Evolutionary conservation across 2,797 vertebrate genomes (phyloP).

Genomic region (Steatocranus sp.): DNA sequence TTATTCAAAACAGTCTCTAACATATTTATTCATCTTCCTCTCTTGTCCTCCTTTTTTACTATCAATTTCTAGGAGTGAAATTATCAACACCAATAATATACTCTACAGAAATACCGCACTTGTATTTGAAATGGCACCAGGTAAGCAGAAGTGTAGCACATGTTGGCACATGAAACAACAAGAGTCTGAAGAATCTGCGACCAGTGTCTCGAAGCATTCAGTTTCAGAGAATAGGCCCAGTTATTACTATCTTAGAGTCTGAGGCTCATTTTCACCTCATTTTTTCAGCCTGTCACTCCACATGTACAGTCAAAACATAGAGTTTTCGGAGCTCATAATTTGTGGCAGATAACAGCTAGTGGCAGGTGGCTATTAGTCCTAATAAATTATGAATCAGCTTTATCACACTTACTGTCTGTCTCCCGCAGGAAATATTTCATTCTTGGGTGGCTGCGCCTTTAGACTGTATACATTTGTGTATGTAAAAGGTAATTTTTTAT

Average conservation of each 20-base stretch:
- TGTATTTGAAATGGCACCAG: neutral
- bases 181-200: neutral
- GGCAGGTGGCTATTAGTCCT: conserved; percentile 69
- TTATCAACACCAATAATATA: neutral
- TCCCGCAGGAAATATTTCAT: conserved; percentile 51
- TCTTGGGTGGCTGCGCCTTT: conserved; percentile 26
- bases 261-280: conserved; percentile 37
- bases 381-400: conserved; percentile 70
- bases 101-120: neutral
- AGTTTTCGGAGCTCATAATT: conserved; percentile 44
- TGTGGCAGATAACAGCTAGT: conserved; percentile 55
- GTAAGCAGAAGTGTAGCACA: neutral
- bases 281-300: conserved; percentile 32
- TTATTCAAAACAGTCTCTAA: neutral
- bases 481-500: conserved; percentile 23
- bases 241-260: neutral
- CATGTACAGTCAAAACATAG: conserved; percentile 48
- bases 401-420: conserved; percentile 53
- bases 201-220: neutral
- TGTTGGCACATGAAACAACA: neutral
- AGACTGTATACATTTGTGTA: conserved; percentile 8
- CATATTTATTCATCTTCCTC: neutral
- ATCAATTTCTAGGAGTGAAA: neutral
- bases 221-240: neutral
- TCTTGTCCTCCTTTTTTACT: neutral